These are phyloP conservation scores for Ophraella communa DNA, from an alignment of 2,888 invertebrate species.

Conservation along the genomic window DNA sequence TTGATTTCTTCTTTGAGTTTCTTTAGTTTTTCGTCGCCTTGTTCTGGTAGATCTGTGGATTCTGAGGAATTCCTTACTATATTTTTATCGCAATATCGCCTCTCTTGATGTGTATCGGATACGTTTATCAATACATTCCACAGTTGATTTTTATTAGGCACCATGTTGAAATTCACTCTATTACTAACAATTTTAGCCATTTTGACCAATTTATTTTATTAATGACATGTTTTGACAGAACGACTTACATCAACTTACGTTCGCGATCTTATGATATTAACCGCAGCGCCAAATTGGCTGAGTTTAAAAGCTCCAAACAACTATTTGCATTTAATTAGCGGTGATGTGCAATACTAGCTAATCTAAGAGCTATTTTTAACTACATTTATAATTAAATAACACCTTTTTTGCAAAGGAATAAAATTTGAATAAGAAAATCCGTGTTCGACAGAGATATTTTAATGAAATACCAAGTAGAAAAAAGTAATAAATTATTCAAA, in stretches of 20 bases:
- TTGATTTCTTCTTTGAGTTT: background rate
- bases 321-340: no score
- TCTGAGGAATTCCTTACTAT: background rate
- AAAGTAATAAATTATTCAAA: conserved; percentile 1
- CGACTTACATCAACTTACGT: background rate
- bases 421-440: no score
- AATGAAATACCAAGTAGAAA: background rate
- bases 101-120: background rate
- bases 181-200: background rate
- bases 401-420: no score
- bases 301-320: no score
- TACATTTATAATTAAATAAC: no score
- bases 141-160: background rate
- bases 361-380: no score
- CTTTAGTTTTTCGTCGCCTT: background rate
- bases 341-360: no score
- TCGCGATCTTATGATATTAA: no score
- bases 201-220: background rate
- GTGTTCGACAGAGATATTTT: no score
- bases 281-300: no score
- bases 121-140: background rate
- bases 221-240: background rate
- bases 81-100: background rate
- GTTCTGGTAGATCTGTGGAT: background rate
- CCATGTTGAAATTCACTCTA: background rate